Evolutionary conservation across 2,888 invertebrate genomes (phyloP), one percentile per base, ranked within the genome.

Genomic region (Drosophila paranaensis): DNA sequence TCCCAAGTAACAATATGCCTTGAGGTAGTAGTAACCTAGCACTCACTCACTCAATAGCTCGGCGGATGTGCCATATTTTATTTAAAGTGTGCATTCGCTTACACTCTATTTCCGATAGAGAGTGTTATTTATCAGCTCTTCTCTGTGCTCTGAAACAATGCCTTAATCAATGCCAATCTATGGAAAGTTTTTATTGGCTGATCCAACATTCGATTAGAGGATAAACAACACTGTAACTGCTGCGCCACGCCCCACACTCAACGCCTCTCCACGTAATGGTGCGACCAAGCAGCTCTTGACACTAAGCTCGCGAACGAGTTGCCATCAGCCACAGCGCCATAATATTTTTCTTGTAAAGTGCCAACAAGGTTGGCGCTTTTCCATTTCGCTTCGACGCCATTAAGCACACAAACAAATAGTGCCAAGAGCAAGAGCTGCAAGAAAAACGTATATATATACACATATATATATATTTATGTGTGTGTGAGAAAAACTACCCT

Each of bases 311-410:
- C 42, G 20, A 56, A 55, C 50, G 53, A 53, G 56, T 64, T 63
- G 66, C 63, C 75, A 67, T 60, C 73, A 64, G 78, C 74, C 33
- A 62, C 74, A 57, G 54, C 57, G 64, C 51, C 74, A 79, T 81
- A 79, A 79, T 71, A 79, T 80, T 80, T 82, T 82, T 48, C 68
- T 73, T 69, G 60, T 60, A 71, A 66, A 74, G 76, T 78, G 74
- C 71, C 87, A 81, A 73, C 69, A 79, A 74, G 72, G 86, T 79
- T 82, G 72, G 57, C 56, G 69, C 75, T 78, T 57, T 77, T 65
- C 42, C 45, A 66, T 72, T 68, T 68, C 62, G 73, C 77, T 67
- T 67, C 63, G 45, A 75, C 77, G 70, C 86, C 77, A 82, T 88
- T 74, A 79, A 79, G 60, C 65, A 66, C 37, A 60, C 56, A 64